Conservation (phyloP, 2,888 invertebrate species). For the Nephrotoma flavescens region DNA sequence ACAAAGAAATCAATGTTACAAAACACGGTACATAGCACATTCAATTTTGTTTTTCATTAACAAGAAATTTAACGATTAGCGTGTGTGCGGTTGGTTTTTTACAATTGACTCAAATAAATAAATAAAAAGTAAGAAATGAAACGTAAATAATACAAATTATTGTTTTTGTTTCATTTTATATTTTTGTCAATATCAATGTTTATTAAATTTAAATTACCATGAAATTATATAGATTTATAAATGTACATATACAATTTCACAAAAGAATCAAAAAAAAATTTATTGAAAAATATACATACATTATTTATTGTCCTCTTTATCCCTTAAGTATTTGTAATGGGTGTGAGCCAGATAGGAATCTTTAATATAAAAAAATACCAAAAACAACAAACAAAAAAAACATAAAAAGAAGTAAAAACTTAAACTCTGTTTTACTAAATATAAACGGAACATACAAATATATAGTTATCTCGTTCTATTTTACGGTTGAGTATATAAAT, state of each 20-base stretch:
- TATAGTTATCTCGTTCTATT: neutral
- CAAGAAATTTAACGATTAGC: neutral
- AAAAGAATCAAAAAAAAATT: neutral
- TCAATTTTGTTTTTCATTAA: neutral
- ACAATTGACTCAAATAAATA: neutral
- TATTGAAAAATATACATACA: neutral
- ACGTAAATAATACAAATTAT: neutral
- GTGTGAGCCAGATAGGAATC: slow-evolving; percentile 4
- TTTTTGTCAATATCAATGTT: neutral
- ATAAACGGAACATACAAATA: neutral
- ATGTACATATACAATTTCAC: neutral
- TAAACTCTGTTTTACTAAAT: neutral
- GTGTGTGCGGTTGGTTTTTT: neutral
- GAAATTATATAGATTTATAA: neutral
- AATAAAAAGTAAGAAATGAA: neutral
- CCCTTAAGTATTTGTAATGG: slow-evolving; percentile 3
- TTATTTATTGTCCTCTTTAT: slow-evolving; percentile 4
- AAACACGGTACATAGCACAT: neutral
- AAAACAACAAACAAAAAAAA: neutral
- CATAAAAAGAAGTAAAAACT: neutral
- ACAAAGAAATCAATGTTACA: neutral
- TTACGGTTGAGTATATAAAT: neutral
- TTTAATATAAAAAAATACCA: neutral
- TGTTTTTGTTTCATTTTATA: neutral
- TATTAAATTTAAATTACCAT: neutral